These are phyloP conservation scores for Echinarachnius parma DNA, from an alignment of 53 echinoderm and acorn worm genomes.

Conservation along the genomic window DNA sequence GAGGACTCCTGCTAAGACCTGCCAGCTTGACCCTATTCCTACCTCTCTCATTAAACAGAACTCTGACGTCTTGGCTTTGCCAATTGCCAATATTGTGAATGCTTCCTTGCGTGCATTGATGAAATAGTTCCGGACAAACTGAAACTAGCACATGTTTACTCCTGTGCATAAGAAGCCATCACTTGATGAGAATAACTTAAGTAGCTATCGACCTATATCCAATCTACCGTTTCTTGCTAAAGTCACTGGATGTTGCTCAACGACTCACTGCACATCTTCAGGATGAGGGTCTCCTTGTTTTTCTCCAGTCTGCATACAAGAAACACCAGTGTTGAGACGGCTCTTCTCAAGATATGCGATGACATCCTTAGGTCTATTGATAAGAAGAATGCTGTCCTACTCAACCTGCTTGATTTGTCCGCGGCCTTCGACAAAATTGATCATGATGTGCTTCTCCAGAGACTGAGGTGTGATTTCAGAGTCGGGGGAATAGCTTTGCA, in stretches of 20 bases:
- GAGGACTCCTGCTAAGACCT: conserved; percentile 12
- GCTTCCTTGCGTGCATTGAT: conserved; percentile 5
- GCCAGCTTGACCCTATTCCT: conserved; percentile 16
- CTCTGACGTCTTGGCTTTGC: conserved; percentile 3
- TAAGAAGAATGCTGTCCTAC: conserved; percentile 14
- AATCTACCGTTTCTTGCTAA: conserved; percentile 14
- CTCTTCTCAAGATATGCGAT: conserved; percentile 10
- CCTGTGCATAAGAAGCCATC: background rate
- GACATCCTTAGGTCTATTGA: conserved; percentile 30
- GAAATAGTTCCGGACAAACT: background rate
- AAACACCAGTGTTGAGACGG: conserved; percentile 28
- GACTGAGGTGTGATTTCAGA: conserved; percentile 13
- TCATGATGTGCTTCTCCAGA: conserved; percentile 30
- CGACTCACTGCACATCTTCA: background rate
- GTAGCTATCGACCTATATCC: conserved; percentile 5
- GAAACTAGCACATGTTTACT: conserved; percentile 11
- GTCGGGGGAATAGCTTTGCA: conserved; percentile 21
- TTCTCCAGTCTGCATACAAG: conserved; percentile 7
- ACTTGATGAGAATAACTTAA: conserved; percentile 19
- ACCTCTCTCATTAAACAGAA: conserved; percentile 6
- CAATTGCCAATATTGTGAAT: background rate
- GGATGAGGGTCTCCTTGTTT: background rate
- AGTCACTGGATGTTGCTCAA: conserved; percentile 1
- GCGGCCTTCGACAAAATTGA: conserved; percentile 44
- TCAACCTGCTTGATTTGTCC: conserved; percentile 25